Base-by-base conservation (phyloP, 1,140 invertebrate species). In the Temnothorax curvispinosus region DNA sequence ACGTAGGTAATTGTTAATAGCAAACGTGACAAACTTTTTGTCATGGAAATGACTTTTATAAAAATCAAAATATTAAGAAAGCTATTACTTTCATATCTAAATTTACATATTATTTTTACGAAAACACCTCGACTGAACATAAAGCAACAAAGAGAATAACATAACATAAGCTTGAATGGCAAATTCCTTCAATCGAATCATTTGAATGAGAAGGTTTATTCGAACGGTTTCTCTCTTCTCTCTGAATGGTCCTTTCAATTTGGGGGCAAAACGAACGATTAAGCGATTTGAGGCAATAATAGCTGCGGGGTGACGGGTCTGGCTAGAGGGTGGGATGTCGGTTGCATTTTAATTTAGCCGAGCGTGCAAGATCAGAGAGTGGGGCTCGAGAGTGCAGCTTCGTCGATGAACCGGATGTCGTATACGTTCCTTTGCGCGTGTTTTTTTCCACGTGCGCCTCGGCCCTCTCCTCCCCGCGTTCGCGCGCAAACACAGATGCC, bases 291-390 rank as follows among this genome's bases (percentile, higher is more conserved):
- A 65, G 27, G 13, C 18, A 44, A 75, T 67, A 67, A 67, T 47
- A 74, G 38, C 47, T 11, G 8, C 65, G 52, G 13, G 41, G 27
- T 27, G 38, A 60, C 3, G 27, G 27, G 38, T 32, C 35, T 15
- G 35, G 38, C 27, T 21, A 9, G 21, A 41, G n/a, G 8, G 35
- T 78, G 35, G 21, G 1, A 44, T 69, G n/a, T 67, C 47, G 58
- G 50, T 69, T 54, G 38, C 50, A 44, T 81, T 81, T 81, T 44
- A 81, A 81, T 81, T 71, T 81, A 81, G 38, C 18, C 64, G 64
- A 81, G 65, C 64, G 15, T 81, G 77, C 78, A 71, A 71, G 50
- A 81, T 78, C 64, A 38, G 13, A 71, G 52, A 81, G 76, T 52
- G 76, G 9, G 76, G 18, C 18, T 78, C 60, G 44, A 81, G 52